A percentile compares a stretch with the other conserved stretches of the same genome.
phyloP scores from a whole-genome alignment of 2,888 invertebrate genomes.

The Megaustenia siamemsis region DNA sequence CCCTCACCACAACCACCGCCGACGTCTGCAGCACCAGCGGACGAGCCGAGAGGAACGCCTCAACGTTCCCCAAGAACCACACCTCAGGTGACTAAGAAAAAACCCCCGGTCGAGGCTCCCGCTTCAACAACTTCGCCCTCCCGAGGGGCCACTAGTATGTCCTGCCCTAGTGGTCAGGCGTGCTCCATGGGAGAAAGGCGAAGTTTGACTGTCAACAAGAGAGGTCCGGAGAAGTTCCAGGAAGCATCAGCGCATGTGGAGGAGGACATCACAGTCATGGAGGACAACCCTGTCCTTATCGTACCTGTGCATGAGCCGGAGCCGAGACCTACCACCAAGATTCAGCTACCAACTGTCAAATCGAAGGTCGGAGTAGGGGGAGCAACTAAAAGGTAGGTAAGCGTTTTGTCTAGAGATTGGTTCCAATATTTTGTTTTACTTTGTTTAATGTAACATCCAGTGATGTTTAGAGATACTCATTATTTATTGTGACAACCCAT shows the following conservation, averaged over 20 bases:
- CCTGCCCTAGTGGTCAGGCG: constrained; percentile 58
- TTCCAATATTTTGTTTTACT: neutral
- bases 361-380: constrained; percentile 57
- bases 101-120: neutral
- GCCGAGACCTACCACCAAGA: constrained; percentile 54
- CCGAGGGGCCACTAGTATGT: constrained; percentile 49
- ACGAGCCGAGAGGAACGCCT: constrained; percentile 33
- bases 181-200: constrained; percentile 62
- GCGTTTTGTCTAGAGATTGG: neutral
- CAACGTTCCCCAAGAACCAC: constrained; percentile 26
- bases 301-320: constrained; percentile 57
- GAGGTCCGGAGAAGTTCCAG: constrained; percentile 41
- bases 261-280: constrained; percentile 58
- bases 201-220: constrained; percentile 45
- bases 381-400: constrained; percentile 55
- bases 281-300: constrained; percentile 58
- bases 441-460: too few species aligned
- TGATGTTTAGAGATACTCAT: too few species aligned
- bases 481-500: neutral
- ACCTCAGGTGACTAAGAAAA: constrained; percentile 31
- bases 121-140: constrained; percentile 38
- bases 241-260: constrained; percentile 48
- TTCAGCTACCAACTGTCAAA: constrained; percentile 56
- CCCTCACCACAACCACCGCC: constrained; percentile 39
- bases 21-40: constrained; percentile 1